Conservation (phyloP, 1,140 invertebrate genomes). For the Zeugodacus cucurbitae region DNA sequence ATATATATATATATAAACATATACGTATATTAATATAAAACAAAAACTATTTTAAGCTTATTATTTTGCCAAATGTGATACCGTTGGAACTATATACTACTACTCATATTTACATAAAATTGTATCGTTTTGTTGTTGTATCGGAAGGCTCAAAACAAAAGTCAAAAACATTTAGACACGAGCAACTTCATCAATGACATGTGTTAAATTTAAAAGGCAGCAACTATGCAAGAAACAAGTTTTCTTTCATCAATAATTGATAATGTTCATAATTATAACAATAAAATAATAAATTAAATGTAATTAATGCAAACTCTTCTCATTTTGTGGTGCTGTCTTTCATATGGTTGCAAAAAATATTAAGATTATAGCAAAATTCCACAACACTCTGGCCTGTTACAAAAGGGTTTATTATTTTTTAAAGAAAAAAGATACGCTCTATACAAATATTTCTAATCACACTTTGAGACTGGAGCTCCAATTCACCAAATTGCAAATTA, state of each 20-base stretch:
- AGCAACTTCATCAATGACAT: neutral
- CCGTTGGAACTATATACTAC: neutral
- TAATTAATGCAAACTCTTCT: neutral
- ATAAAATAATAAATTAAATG: neutral
- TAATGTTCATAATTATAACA: neutral
- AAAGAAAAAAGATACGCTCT: too few relatives aligned
- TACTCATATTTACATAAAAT: neutral
- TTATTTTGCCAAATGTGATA: neutral
- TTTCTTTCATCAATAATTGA: constrained; percentile 2
- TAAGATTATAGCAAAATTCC: neutral
- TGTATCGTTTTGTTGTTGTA: neutral
- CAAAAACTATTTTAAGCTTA: neutral
- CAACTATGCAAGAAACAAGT: neutral
- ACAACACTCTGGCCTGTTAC: neutral
- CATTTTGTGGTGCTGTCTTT: neutral
- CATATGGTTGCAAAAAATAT: neutral
- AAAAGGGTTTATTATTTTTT: neutral
- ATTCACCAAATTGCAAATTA: neutral
- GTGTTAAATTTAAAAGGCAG: neutral
- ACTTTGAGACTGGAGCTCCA: neutral
- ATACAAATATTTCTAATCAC: neutral
- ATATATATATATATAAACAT: neutral
- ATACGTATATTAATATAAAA: neutral
- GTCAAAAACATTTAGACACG: neutral
- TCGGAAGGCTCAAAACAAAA: neutral